Evolutionary conservation across 2,113 vertebrate species (phyloP), one percentile per base, ranked within the genome.

Genomic region (Typhlomys cinereus): DNA sequence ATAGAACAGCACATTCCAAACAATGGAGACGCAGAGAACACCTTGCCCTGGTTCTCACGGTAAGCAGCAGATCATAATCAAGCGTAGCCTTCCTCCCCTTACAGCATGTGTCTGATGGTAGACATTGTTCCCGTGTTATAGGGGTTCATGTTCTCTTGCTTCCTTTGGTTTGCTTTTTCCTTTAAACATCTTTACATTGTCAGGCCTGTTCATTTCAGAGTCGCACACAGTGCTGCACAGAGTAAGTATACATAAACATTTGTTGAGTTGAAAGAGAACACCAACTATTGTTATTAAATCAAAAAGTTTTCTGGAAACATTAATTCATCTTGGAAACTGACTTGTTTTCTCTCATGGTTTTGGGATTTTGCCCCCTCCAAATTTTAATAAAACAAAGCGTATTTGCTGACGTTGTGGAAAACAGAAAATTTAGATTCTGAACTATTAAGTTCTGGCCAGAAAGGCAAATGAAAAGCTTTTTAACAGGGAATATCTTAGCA

Each of bases 321-420:
- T 82, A 44, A 39, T 61, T 34, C 34, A 25, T 54, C 5, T 2
- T n/a, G 18, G 41, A 73, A 62, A 83, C 54, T 57, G 74, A 61
- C 29, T 69, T 21, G 29, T 48, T 31, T 92, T 94, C 27, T 74
- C 36, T 81, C 31, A 18, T 46, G 41, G 41, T 61, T 66, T 76
- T 76, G 36, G 34, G 36, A 92, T 46, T 84, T n/a, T 9, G 13
- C 50, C 5, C 13, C 23, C 50, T 39, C 39, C 75, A 39, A 76
- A 79, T 76, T 88, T 54, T 79, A 75, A 64, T 83, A 39, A 88
- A 88, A 83, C 2, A 7, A 94, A 89, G 41, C 21, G n/a, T 41
- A 20, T 76, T 57, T 1, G 1, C 1, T 84, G 48, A 67, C 46
- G 7, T 54, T 66, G 52, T 23, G 84, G 23, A 91, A 95, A 12